Evolutionary conservation across 1,140 invertebrate genomes (phyloP).

Genomic region (Contarinia nasturtii): DNA sequence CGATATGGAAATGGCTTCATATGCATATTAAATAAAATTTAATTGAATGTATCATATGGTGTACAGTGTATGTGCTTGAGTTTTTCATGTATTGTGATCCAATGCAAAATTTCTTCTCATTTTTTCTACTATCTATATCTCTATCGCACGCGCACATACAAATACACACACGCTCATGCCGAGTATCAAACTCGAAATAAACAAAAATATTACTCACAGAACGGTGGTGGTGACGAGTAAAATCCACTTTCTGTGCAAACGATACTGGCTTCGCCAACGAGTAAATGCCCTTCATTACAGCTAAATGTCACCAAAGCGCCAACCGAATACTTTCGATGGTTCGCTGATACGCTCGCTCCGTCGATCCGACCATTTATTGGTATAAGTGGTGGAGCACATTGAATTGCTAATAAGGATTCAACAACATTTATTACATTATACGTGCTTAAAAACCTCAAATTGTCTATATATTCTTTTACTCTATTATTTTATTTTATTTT

Average conservation of each 20-base stretch:
- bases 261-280: slow-evolving; percentile 58
- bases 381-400: slow-evolving; percentile 48
- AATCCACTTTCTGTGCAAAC: slow-evolving; percentile 71
- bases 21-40: no score
- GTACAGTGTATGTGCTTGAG: no score
- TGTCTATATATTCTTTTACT: background rate
- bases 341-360: slow-evolving; percentile 22
- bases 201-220: slow-evolving; percentile 32
- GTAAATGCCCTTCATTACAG: slow-evolving; percentile 45
- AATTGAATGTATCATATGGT: no score
- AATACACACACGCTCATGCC: no score
- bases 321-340: slow-evolving; percentile 35
- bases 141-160: no score
- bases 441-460: background rate
- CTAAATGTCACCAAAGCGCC: slow-evolving; percentile 61
- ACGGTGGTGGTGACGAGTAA: slow-evolving; percentile 70
- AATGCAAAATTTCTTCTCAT: no score
- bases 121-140: no score
- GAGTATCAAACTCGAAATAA: background rate
- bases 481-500: background rate
- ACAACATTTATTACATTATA: background rate
- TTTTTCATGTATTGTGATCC: no score
- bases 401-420: slow-evolving; percentile 40
- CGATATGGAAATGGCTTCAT: no score
- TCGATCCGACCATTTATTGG: slow-evolving; percentile 52